These are phyloP conservation scores for Ia io DNA, from an alignment of 2,113 vertebrate species.

Conservation along the genomic window DNA sequence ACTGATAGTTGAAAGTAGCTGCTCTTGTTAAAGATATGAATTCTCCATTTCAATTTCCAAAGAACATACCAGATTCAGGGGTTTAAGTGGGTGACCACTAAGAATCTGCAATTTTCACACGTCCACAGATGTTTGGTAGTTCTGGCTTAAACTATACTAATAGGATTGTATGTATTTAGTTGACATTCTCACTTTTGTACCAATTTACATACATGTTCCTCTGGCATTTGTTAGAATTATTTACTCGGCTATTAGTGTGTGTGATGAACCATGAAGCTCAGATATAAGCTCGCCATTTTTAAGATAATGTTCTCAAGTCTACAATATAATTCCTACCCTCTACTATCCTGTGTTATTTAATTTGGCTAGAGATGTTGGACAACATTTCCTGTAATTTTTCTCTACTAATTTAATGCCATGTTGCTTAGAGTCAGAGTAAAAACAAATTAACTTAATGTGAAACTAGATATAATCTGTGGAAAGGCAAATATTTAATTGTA, in stretches of 20 bases:
- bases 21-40: not conserved
- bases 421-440: conserved; percentile 40
- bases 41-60: not conserved
- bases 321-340: not conserved
- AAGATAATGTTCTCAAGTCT: not conserved
- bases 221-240: not conserved
- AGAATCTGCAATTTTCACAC: not conserved
- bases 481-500: conserved; percentile 68
- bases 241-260: not conserved
- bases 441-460: conserved; percentile 62
- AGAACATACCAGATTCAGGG: not conserved
- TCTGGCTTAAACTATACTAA: not conserved
- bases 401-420: not conserved
- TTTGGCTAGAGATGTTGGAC: conserved; percentile 1
- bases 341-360: not conserved
- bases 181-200: not conserved
- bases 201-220: not conserved
- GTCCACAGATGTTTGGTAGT: not conserved
- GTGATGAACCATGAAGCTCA: not conserved
- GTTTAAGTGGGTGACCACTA: not conserved
- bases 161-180: not conserved
- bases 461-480: conserved; percentile 66
- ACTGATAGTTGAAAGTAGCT: not conserved
- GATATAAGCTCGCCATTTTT: not conserved
- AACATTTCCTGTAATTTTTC: conserved; percentile 35